Base-by-base conservation (phyloP, 2,113 vertebrate species). In the Ameiurus melas region DNA sequence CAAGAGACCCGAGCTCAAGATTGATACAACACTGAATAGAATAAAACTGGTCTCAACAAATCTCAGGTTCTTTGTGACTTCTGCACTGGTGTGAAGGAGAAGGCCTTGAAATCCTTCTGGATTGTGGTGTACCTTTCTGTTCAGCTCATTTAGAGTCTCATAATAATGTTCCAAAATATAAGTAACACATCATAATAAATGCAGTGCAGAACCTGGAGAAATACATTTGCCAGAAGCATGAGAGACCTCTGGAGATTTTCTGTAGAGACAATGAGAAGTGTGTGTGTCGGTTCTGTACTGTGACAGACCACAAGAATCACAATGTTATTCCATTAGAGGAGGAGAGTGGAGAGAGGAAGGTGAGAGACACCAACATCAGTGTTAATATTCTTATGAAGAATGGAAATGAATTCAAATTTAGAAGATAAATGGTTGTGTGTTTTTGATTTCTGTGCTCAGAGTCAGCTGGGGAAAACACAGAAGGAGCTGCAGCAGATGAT, bases 261-360 rank as follows among this genome's bases (percentile, higher is more conserved):
- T 47, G 47, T 47, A 47, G 47, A 47, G 47, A 47, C 47, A 0
- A 55, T 53, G 51, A 55, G 78, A 55, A 1, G 25, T 80, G 16
- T 19, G 27, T 80, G 47, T 80, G 78, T 80, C 78, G 55, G 47
- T 30, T 80, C 51, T 80, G 78, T 12, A 80, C 73, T 47, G 73
- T 14, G 10, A 1, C 0, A 77, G 22, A 47, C 0, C 73, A 77
- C 2, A 77, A 77, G 73, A 27, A 77, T 77, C 73, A 77, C 47
- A 77, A 22, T 4, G 39, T 77, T 43, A 47, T 25, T 77, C 22
- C 36, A 1, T 3, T 77, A 47, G 8, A 25, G 73, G 10, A 77
- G 3, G 73, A 27, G 73, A 12, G 47, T 36, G 36, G 36, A 36
- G 1, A 36, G 36, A 36, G 36, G 36, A 36, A 36, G 36, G 36